Conservation (phyloP, 2,797 vertebrate species). For the Sarcoramphus papa region DNA sequence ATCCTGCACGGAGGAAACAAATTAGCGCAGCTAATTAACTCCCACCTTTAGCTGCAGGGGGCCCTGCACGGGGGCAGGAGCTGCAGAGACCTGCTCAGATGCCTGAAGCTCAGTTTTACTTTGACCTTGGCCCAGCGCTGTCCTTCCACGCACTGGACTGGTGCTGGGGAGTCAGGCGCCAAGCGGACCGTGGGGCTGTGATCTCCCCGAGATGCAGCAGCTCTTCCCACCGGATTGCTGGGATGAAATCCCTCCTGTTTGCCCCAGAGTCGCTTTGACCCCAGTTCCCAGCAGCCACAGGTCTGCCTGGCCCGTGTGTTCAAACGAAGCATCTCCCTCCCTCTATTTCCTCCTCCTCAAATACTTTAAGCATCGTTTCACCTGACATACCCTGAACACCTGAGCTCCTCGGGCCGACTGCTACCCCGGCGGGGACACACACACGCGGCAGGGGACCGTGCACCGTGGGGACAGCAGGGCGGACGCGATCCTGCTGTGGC, state of each 20-base stretch:
- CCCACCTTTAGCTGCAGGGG: background rate
- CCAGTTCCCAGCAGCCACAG: background rate
- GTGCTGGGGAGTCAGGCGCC: background rate
- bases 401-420: background rate
- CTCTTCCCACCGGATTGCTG: background rate
- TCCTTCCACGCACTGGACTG: background rate
- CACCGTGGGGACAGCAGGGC: rapidly evolving
- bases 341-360: background rate
- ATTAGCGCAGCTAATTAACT: background rate
- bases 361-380: background rate
- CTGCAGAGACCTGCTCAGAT: background rate
- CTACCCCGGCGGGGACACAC: rapidly evolving
- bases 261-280: background rate
- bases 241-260: background rate
- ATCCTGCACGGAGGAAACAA: background rate
- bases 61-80: rapidly evolving
- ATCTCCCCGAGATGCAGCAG: background rate
- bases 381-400: background rate
- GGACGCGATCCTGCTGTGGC: background rate
- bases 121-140: background rate
- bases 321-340: background rate
- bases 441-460: rapidly evolving
- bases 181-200: background rate
- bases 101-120: background rate
- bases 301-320: background rate